Base-by-base conservation (phyloP, 2,797 vertebrate species). In the Margarornis squamiger region DNA sequence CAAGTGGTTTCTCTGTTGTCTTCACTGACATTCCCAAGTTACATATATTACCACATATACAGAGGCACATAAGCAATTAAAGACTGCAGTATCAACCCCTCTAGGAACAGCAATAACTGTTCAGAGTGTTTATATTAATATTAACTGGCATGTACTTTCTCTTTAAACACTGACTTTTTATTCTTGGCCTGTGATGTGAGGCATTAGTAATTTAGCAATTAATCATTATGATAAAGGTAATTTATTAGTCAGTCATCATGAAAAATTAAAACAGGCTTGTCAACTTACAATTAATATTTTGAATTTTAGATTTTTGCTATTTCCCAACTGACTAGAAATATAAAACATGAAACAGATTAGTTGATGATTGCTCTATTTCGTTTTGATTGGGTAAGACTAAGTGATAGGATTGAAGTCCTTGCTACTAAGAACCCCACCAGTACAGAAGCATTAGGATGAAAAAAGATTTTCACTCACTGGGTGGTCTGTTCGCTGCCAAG, bases 401-500 rank as follows among this genome's bases (percentile, higher is more conserved):
- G 93, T 91, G 96, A 97, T 79, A 96, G 95, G 92, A 96, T 15
- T 95, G 96, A 97, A 94, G 91, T 67, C 84, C 88, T 84, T 87
- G 92, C 94, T 72, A 83, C 85, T 1, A 7, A 85, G 81, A 96
- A 67, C 88, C 93, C 91, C 84, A 36, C 87, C 95, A 97, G 92
- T 93, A 85, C 90, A 95, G 93, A 97, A 97, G 93, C 92, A 96
- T 91, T 92, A 97, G 92, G 93, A 97, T 95, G 90, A 92, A 92
- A 91, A 93, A 85, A 80, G 88, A 93, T 97, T 97, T 96, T 95
- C 98, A 99, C 99, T 99, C 99, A 99, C 99, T 99, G 98, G 99
- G 99, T 98, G 99, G 99, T 98, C 99, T 99, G 98, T 99, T 99
- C 88, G 98, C 98, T 94, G 99, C 98, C 97, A 99, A 97, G 97